Evolutionary conservation across 2,113 vertebrate species (phyloP).

Genomic region (Athene cunicularia): DNA sequence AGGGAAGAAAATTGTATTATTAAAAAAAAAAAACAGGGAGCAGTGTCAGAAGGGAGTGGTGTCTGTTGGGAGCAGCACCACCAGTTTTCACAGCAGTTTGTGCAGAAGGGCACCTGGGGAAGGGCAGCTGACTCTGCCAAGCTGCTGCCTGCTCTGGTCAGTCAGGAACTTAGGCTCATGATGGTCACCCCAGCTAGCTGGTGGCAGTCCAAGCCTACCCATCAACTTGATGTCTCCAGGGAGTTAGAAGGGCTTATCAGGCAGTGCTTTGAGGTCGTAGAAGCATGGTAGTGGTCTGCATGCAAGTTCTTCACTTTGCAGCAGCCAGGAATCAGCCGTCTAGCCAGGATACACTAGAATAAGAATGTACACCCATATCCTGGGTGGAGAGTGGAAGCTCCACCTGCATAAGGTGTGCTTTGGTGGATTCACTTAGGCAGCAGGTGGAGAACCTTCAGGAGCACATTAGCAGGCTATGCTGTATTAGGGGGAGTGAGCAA

Average conservation of each 20-base stretch:
- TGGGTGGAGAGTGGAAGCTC: neutral
- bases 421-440: neutral
- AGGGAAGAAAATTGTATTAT: neutral
- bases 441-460: neutral
- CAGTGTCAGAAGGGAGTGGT: rapidly evolving
- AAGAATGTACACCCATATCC: neutral
- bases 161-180: too few relatives aligned
- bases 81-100: neutral
- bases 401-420: neutral
- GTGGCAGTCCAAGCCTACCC: neutral
- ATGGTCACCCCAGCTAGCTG: neutral
- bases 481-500: neutral
- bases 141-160: neutral
- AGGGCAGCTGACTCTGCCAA: neutral
- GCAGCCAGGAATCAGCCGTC: neutral
- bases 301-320: neutral
- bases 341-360: neutral
- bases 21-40: neutral
- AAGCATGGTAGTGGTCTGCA: neutral
- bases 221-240: neutral
- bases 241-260: neutral
- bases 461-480: neutral
- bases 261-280: neutral
- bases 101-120: neutral
- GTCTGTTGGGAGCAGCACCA: rapidly evolving